These are phyloP conservation scores for Neotoma lepida DNA, from an alignment of 2,113 vertebrate genomes.

Conservation along the genomic window DNA sequence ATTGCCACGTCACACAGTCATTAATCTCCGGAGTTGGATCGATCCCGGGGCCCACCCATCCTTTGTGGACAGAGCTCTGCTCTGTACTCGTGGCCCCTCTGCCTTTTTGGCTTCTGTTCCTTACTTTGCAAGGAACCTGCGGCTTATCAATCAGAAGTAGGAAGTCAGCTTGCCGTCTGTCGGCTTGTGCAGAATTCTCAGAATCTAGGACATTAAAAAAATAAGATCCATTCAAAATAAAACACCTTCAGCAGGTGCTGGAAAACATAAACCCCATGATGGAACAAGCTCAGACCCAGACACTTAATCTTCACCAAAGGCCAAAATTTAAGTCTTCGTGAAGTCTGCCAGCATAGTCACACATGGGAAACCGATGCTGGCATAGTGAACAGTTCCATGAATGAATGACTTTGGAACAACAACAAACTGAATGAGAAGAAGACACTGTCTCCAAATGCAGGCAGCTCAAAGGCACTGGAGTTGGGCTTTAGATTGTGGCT, in stretches of 20 bases:
- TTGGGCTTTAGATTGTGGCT: accelerated
- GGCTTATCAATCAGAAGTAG: constrained; percentile 71
- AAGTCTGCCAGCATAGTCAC: constrained; percentile 75
- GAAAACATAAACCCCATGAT: constrained; percentile 84
- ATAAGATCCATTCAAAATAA: constrained; percentile 78
- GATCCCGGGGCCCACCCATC: constrained; percentile 66
- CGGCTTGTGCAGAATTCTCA: constrained; percentile 80
- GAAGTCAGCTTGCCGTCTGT: constrained; percentile 72
- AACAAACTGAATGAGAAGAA: background rate
- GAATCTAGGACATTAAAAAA: constrained; percentile 77
- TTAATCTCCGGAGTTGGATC: constrained; percentile 57
- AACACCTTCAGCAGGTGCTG: constrained; percentile 83
- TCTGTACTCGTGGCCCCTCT: constrained; percentile 70
- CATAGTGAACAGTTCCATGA: constrained; percentile 69
- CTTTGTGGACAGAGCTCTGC: constrained; percentile 67
- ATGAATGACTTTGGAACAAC: constrained; percentile 81
- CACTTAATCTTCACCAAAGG: background rate
- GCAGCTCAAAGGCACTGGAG: accelerated
- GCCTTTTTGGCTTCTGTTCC: constrained; percentile 79
- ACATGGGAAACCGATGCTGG: constrained; percentile 55
- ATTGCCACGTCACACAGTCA: constrained; percentile 49
- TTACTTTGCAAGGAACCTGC: constrained; percentile 73
- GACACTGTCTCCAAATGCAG: background rate
- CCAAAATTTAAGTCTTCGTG: constrained; percentile 81
- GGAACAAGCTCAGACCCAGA: constrained; percentile 29